Evolutionary conservation across 2,113 vertebrate species (phyloP).

Genomic region (Tichodroma muraria): DNA sequence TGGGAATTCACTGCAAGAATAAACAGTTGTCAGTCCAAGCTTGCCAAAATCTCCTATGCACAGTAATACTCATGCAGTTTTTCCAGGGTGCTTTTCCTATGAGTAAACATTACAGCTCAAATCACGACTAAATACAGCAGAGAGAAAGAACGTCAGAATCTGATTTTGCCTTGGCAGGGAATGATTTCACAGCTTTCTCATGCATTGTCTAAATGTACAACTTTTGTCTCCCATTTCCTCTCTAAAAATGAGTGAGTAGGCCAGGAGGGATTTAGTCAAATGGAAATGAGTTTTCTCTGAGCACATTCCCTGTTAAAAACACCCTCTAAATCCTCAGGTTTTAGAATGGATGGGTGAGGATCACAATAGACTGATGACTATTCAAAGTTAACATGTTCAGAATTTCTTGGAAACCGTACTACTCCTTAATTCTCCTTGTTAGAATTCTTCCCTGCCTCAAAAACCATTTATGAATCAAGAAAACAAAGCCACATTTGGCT

Average conservation of each 20-base stretch:
- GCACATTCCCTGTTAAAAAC: background rate
- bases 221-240: background rate
- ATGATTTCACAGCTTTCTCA: constrained; percentile 11
- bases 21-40: background rate
- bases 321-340: background rate
- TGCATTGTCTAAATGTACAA: background rate
- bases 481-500: background rate
- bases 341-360: background rate
- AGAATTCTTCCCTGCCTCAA: background rate
- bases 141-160: background rate
- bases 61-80: background rate
- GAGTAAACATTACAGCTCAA: background rate
- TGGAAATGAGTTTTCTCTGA: background rate
- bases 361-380: background rate
- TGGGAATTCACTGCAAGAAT: background rate
- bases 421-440: background rate
- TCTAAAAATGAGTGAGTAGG: background rate
- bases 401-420: background rate
- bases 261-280: background rate
- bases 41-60: background rate
- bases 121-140: background rate
- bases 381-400: background rate
- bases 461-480: background rate
- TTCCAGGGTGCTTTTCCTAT: background rate
- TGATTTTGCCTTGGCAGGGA: constrained; percentile 6